Evolutionary conservation across 2,797 vertebrate genomes (phyloP), one percentile per base, ranked within the genome.

Genomic region (Thunnus albacares): DNA sequence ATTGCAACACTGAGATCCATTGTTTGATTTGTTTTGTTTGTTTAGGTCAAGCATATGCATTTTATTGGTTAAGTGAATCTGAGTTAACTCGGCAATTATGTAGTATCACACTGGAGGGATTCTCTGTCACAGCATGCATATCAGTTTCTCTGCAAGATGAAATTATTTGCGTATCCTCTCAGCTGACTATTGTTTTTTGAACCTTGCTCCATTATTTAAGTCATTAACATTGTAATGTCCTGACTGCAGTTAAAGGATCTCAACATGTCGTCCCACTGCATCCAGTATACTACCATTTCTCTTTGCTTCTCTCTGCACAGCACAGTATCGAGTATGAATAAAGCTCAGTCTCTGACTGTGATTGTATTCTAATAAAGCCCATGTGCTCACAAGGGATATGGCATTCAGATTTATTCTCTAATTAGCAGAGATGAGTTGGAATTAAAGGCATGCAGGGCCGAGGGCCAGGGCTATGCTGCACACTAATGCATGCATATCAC

Each of bases 371-470:
- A 24, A 73, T 67, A 15, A 72, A 77, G 8, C 18, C 56, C 45
- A 52, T 15, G 71, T 73, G 55, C 75, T 85, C 60, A 77, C 43
- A 52, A 64, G 43, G 51, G 60, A 76, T 65, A 66, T 76, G 22
- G 12, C 65, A 71, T 76, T 83, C 67, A 69, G 52, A 81, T 81
- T 66, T 80, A 66, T 79, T 88, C 71, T 86, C 79, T 89, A 90
- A 94, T 93, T 91, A 92, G 73, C 49, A 71, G 52, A 75, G 63
- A 84, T 71, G 80, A 77, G 60, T 76, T 7, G 1, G 60, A 69
- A 84, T 88, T 81, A 82, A 85, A 85, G 20, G 69, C 75, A 59
- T 51, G 76, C 26, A 33, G 60, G 1, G 64, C 81, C 18, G 18
- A 67, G 53, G 79, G 83, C 81, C 30, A 26, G 3, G 57, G 78